Evolutionary conservation across 2,888 invertebrate species (phyloP).

Genomic region (Drosophila sordidapex): DNA sequence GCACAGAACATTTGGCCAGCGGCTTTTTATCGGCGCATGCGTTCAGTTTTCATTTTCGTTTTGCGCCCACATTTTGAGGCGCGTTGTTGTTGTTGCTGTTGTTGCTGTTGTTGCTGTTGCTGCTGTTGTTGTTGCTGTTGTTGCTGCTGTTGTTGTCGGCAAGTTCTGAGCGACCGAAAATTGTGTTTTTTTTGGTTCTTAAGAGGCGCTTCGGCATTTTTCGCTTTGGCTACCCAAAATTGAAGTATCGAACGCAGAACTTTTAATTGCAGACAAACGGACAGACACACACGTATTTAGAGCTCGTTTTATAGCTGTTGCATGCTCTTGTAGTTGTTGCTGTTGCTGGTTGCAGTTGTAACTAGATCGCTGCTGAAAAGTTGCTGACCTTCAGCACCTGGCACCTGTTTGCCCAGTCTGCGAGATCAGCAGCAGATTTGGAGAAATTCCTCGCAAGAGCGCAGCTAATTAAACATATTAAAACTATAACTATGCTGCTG

Average conservation of each 20-base stretch:
- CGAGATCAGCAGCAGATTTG: conserved; percentile 25
- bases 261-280: conserved; percentile 31
- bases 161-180: conserved; percentile 34
- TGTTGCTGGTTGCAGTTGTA: conserved; percentile 27
- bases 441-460: conserved; percentile 34
- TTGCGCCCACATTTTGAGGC: conserved; percentile 48
- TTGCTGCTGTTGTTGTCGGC: conserved; percentile 31
- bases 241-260: conserved; percentile 1
- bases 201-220: conserved; percentile 16
- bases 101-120: conserved; percentile 1
- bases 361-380: conserved; percentile 40
- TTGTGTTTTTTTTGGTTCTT: conserved; percentile 6
- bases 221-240: conserved; percentile 27
- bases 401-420: conserved; percentile 67
- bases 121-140: conserved; percentile 26
- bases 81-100: conserved; percentile 12
- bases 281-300: neutral
- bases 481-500: conserved; percentile 55
- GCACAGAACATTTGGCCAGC: conserved; percentile 49
- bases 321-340: conserved; percentile 15
- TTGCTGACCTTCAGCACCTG: conserved; percentile 71
- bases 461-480: conserved; percentile 73
- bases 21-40: conserved; percentile 44
- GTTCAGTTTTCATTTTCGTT: conserved; percentile 74
- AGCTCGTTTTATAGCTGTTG: conserved; percentile 1